Conservation (phyloP, 2,888 invertebrate species). For the Hermaeophaga mercurialis region DNA sequence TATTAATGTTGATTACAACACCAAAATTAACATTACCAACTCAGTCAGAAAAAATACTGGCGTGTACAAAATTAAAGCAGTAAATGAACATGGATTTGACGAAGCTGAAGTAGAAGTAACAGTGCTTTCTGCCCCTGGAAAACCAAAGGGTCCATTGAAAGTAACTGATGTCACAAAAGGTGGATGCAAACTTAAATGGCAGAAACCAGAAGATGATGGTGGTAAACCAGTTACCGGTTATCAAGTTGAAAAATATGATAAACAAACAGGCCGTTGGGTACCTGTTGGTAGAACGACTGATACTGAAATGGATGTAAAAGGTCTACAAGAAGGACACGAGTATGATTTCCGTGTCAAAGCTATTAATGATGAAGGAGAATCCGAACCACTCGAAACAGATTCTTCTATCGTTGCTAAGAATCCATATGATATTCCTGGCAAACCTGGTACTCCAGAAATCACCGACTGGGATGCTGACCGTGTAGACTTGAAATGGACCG, state of each 20-base stretch:
- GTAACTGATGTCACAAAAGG: slow-evolving; percentile 88
- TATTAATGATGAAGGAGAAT: slow-evolving; percentile 93
- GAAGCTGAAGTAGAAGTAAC: slow-evolving; percentile 94
- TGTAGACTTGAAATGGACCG: slow-evolving; percentile 83
- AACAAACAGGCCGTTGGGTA: slow-evolving; percentile 89
- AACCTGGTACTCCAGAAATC: slow-evolving; percentile 85
- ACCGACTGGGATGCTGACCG: slow-evolving; percentile 90
- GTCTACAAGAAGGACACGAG: slow-evolving; percentile 88
- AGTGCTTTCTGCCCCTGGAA: slow-evolving; percentile 80
- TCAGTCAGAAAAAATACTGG: slow-evolving; percentile 85
- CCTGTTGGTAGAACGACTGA: slow-evolving; percentile 88
- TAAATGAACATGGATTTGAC: slow-evolving; percentile 90
- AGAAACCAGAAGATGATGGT: slow-evolving; percentile 93
- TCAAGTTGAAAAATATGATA: slow-evolving; percentile 92
- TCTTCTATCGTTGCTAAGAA: slow-evolving; percentile 90
- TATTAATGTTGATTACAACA: slow-evolving; percentile 87
- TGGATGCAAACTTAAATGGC: slow-evolving; percentile 89
- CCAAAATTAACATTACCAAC: slow-evolving; percentile 81
- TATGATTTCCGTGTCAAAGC: slow-evolving; percentile 94
- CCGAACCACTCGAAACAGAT: slow-evolving; percentile 93
- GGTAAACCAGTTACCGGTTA: slow-evolving; percentile 93
- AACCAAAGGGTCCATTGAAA: slow-evolving; percentile 88
- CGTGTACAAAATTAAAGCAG: slow-evolving; percentile 86
- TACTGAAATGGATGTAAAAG: slow-evolving; percentile 86
- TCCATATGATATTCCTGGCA: slow-evolving; percentile 87